phyloP scores from a whole-genome alignment of 1,140 invertebrate genomes.

The Leptopilina boulardi region DNA sequence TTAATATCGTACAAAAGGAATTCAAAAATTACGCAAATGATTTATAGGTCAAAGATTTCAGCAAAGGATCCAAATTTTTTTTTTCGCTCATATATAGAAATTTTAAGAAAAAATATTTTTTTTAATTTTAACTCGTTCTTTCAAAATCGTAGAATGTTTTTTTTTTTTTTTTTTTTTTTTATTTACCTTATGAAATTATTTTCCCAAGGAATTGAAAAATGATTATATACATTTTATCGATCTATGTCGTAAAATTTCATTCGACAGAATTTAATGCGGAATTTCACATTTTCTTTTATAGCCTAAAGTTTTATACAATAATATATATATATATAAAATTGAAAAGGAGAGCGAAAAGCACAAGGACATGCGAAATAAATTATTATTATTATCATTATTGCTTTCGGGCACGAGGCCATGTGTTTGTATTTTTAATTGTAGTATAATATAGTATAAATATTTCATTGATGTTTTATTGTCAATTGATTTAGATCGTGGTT shows the following conservation, averaged over 20 bases:
- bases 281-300: neutral
- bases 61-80: too few species aligned
- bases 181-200: neutral
- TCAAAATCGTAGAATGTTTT: too few species aligned
- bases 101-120: too few species aligned
- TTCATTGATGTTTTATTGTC: slow-evolving; percentile 16
- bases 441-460: neutral
- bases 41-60: neutral
- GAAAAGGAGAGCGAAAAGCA: neutral
- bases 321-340: neutral
- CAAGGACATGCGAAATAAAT: neutral
- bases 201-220: neutral
- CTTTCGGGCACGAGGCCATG: slow-evolving; percentile 20
- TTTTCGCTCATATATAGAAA: too few species aligned
- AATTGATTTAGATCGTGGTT: slow-evolving; percentile 11
- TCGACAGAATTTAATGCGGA: neutral
- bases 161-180: too few species aligned
- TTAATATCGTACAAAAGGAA: neutral
- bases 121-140: too few species aligned
- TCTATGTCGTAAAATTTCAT: neutral
- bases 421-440: slow-evolving; percentile 31
- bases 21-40: neutral
- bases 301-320: neutral
- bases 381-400: slow-evolving; percentile 12
- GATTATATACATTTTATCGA: neutral